Evolutionary conservation across 2,797 vertebrate species (phyloP), one percentile per base, ranked within the genome.

Genomic region (Paramormyrops hopkinsi): DNA sequence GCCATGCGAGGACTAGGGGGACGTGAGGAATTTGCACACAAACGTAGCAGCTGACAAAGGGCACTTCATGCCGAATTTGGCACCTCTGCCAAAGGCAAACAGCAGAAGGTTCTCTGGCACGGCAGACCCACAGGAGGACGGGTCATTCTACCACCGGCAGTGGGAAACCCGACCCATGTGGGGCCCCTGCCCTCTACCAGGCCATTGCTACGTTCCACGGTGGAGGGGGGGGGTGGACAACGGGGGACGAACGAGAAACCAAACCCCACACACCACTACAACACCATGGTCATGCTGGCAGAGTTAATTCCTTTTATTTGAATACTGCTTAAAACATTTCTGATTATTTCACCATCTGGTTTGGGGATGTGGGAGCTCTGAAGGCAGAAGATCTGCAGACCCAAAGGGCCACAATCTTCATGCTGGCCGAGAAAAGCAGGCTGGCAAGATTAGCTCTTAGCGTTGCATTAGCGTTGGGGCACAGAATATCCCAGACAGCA

Each of bases 61-160:
- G 87, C 33, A 8, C 41, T 88, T 69, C 37, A 56, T 46, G 19
- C 53, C 4, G 87, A 88, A 65, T 69, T 69, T 56, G 29, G 54
- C 86, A 88, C 56, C n/a, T 44, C 54, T 44, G 51, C 33, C 19
- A 65, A 88, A 88, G 86, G 41, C 51, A 62, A 88, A 62, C 54
- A 65, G 29, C 86, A 88, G 54, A 46, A 65, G 86, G 56, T 19
- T n/a, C 56, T 29, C 50, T 22, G 19, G 83, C 46, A 19, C 4
- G 4, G 85, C 53, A n/a, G 51, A 17, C 33, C 85, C 29, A 44
- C 83, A 87, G 29, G 4, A 87, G 53, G n/a, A 87, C 85, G 53
- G 51, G 53, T 14, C 53, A n/a, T 11, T 25, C 48, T 87, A 33
- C 85, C 14, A 88, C 2, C 2, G 14, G 79, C 44, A 83, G 44